Evolutionary conservation across 2,888 invertebrate species (phyloP), one percentile per base, ranked within the genome.

Genomic region (Stramonita haemastoma): DNA sequence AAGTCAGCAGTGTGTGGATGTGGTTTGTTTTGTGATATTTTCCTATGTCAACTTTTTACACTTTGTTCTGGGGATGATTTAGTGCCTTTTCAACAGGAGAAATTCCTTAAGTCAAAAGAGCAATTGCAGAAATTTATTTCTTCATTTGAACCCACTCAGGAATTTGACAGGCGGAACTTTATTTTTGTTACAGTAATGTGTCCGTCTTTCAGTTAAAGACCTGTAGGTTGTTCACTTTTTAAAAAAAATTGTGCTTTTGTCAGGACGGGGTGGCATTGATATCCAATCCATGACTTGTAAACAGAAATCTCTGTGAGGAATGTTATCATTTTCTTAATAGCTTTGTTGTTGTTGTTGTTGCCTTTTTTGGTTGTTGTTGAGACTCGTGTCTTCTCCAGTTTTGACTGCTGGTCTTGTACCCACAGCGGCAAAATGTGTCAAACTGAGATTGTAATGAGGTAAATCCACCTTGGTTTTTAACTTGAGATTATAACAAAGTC

Each of bases 61-160:
- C 79, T 34, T n/a, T 79, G 79, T 83, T 83, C 26, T 83, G 46
- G 36, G 4, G 29, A 83, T 83, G 19, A 83, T 83, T 83, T 83
- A 83, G 81, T 83, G 81, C 81, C 81, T 83, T 83, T 83, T 36
- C 26, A 36, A 46, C 81, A 46, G 34, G 32, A 79, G 11, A 34
- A 79, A 17, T 79, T 15, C 15, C 32, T 79, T 79, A 17, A 19
- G 79, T 34, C 34, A 34, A n/a, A 34, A 19, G 79, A 79, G 46
- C 79, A 34, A n/a, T 79, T 79, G 13, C 81, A 22, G 17, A 66
- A 66, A 2, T 79, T 32, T 22, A 32, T 34, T 34, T 34, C 34
- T 32, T 79, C 34, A 46, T 46, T 73, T 11, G 26, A 36, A 83
- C 11, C 81, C 81, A 46, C 81, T 83, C 81, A 83, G 81, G 81